Evolutionary conservation across 2,113 vertebrate species (phyloP).

Genomic region (Dissostichus mawsoni): DNA sequence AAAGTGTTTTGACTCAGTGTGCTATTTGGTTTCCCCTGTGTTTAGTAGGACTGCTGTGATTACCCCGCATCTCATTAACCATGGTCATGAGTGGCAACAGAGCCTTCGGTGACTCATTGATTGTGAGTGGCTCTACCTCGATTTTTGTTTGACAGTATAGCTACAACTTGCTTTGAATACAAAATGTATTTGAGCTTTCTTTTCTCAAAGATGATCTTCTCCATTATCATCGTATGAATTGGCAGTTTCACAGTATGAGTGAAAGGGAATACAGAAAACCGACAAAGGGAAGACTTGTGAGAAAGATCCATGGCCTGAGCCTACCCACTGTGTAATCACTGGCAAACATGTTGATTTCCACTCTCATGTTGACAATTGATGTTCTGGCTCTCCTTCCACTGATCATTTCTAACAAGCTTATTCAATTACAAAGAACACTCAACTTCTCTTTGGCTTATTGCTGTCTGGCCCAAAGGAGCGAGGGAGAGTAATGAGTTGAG

Average conservation of each 20-base stretch:
- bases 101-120: conserved; percentile 40
- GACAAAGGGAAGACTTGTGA: neutral
- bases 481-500: neutral
- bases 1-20: conserved; percentile 63
- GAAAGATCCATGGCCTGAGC: neutral
- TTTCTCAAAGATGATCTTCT: neutral
- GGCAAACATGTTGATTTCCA: neutral
- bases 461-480: conserved; percentile 32
- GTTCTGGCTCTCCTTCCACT: neutral
- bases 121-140: conserved; percentile 16
- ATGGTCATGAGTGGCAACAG: conserved; percentile 45
- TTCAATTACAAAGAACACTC: conserved; percentile 21
- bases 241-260: neutral
- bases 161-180: conserved; percentile 4
- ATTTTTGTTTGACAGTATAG: conserved; percentile 9
- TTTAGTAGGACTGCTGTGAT: conserved; percentile 57
- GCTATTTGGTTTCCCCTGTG: conserved; percentile 51
- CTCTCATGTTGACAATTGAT: neutral
- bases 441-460: conserved; percentile 23
- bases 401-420: neutral
- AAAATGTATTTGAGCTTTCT: neutral
- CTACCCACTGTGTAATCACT: neutral
- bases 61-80: conserved; percentile 55
- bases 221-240: neutral
- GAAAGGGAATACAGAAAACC: neutral